Percentiles rank a stretch among this genome's conserved stretches.
Conservation (phyloP, 2,113 vertebrate species). For the Myrmophylax atrothorax region DNA sequence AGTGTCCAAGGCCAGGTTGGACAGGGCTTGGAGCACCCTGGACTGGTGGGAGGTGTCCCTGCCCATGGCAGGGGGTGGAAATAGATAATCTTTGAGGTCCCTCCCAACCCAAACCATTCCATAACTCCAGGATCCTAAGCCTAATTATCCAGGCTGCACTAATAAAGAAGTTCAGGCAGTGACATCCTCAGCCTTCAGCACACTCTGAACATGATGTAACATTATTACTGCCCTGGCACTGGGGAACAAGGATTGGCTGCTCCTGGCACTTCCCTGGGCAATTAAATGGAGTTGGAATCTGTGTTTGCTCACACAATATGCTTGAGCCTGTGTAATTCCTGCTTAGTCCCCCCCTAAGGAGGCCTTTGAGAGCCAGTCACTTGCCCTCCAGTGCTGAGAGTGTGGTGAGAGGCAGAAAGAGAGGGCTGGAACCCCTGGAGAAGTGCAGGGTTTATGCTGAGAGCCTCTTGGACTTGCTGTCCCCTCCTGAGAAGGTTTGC, state of each 20-base stretch:
- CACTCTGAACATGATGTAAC: not conserved
- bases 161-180: not conserved
- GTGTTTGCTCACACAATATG: not conserved
- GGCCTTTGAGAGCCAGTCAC: not conserved
- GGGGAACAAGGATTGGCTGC: not conserved
- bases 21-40: too few relatives aligned
- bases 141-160: not conserved
- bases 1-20: too few relatives aligned
- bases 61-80: not conserved
- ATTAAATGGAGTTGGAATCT: not conserved
- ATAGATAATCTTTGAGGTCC: not conserved
- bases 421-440: not conserved
- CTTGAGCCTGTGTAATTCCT: not conserved
- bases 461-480: not conserved
- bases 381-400: not conserved
- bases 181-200: not conserved
- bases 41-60: not conserved
- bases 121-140: not conserved
- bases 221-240: not conserved
- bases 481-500: not conserved
- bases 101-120: not conserved
- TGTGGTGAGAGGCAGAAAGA: not conserved
- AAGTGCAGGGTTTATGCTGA: not conserved
- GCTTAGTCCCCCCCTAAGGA: not conserved
- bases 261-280: not conserved